Evolutionary conservation across 1,140 invertebrate genomes (phyloP), one percentile per base, ranked within the genome.

Genomic region (Delia radicum): DNA sequence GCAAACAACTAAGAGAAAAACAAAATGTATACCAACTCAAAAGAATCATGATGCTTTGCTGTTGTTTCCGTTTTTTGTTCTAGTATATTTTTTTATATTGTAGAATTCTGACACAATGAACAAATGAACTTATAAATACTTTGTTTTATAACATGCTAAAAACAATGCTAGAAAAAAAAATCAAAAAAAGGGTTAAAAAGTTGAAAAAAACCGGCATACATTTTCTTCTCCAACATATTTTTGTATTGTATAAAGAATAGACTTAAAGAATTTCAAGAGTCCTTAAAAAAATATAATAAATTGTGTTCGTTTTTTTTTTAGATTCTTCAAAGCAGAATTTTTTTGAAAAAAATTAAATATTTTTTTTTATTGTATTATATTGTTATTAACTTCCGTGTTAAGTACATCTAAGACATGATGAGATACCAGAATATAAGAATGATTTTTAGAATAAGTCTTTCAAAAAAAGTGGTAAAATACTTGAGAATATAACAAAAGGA

Each of bases 111-210:
- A 69, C 65, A 69, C 29, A 69, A 69, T 69, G 65, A 69, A 69
- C 65, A 69, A 69, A 69, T 69, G 65, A 69, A 69, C 65, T 69
- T 69, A 69, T 69, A 69, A 69, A 69, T 69, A 37, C 29, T 69
- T 33, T 69, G 29, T 69, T 69, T 69, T 33, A 8, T 65, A n/a
- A 26, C 27, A 65, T n/a, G n/a, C n/a, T n/a, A 27, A 63, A 26
- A 18, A 21, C 18, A 63, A 12, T 29, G 15, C 1, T 5, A 65
- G 62, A 65, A 28, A 15, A 65, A 27, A 33, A n/a, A n/a, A n/a
- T n/a, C n/a, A n/a, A n/a, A 18, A 21, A 55, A 55, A 55, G 48
- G 48, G 48, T 55, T 55, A 21, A 42, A 42, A 42, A 42, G 33
- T 33, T 33, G 37, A 55, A 55, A 55, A n/a, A n/a, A 55, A 21